Evolutionary conservation across 1,140 invertebrate species (phyloP), one percentile per base, ranked within the genome.

Genomic region (Dinothrombium tinctorium): DNA sequence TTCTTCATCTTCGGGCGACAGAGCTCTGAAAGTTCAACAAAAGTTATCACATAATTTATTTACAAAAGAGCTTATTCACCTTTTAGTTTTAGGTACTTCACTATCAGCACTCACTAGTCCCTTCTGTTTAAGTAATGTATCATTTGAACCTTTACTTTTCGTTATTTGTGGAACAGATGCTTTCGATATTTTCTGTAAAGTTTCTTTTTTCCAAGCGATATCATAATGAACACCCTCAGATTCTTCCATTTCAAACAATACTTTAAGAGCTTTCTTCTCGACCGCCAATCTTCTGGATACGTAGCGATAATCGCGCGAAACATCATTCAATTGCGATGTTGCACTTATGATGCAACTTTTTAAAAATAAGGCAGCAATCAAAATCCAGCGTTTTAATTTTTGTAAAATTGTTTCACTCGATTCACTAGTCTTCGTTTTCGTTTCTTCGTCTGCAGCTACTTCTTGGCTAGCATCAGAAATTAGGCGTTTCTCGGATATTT

Each of bases 291-390:
- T 58, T 35, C 72, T 69, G 6, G 84, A 75, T 0, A 96, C 79
- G 54, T 84, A 87, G 50, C 89, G 68, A 61, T 94, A 92, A 59
- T 94, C 84, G 23, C 74, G 66, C 0, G 87, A 94, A 45, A 86
- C 76, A 46, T 65, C 67, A 62, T 94, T 89, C 25, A 94, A 60
- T 44, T 74, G 71, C 36, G 66, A 69, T 4, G 83, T 92, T n/a
- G 82, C 53, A n/a, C 79, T 80, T 12, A 86, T 74, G 53, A 90
- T 68, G 9, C 74, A 61, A 50, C 83, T 86, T 50, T 76, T 72
- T 21, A 84, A 56, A 42, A 89, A 72, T 7, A 71, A 72, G 59
- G 66, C 62, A 1, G 68, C 39, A 43, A 78, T 71, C 45, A 64
- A 64, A 28, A 69, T 57, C 41, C 66, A 68, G 31, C 44, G 33